A percentile compares a stretch with the other conserved stretches of the same genome.
phyloP scores from a whole-genome alignment of 2,888 invertebrate genomes.

The Aphidoletes aphidimyza region DNA sequence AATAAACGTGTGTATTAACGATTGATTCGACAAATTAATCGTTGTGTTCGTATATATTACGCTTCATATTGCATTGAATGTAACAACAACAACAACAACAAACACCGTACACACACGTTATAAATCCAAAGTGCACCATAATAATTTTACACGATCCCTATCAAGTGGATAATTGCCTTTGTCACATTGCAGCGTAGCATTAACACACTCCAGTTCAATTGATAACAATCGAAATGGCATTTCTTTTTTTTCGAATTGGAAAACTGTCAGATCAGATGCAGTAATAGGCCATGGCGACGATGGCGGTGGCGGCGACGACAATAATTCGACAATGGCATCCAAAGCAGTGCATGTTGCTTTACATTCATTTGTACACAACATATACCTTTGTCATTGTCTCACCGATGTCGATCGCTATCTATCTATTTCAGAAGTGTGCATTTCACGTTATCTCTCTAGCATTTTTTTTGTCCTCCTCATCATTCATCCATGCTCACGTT shows the following conservation, averaged over 20 bases:
- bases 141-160: constrained; percentile 16
- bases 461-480: not conserved
- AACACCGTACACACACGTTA: not conserved
- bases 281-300: no score
- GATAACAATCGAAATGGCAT: constrained; percentile 16
- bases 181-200: not conserved
- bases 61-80: not conserved
- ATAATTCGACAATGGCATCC: not conserved
- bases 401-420: not conserved
- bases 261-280: no score
- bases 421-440: not conserved
- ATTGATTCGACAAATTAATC: constrained; percentile 40
- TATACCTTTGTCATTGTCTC: not conserved
- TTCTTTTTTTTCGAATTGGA: not conserved
- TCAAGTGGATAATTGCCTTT: constrained; percentile 30
- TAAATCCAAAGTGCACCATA: constrained; percentile 38
- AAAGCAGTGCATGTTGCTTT: not conserved
- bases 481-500: not conserved
- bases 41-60: not conserved
- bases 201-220: no score
- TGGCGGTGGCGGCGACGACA: no score
- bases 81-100: no score
- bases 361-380: not conserved
- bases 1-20: not conserved
- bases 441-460: not conserved